Evolutionary conservation across 2,113 vertebrate species (phyloP).

Genomic region (Lagopus leucura): DNA sequence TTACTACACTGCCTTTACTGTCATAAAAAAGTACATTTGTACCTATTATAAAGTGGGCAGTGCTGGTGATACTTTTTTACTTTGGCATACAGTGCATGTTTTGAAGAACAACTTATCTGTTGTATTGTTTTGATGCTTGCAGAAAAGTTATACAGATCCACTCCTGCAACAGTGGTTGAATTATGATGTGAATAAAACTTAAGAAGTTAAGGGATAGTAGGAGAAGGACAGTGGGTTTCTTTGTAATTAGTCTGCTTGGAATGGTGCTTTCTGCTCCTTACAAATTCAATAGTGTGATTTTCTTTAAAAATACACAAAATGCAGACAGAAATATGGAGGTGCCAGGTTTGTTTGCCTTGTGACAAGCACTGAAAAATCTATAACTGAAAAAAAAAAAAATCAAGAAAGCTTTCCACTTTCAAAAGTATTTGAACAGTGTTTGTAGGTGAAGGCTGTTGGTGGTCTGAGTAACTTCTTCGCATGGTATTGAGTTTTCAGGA

Average conservation of each 20-base stretch:
- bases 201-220: neutral
- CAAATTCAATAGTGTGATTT: neutral
- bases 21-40: neutral
- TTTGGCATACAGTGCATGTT: neutral
- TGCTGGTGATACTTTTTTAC: neutral
- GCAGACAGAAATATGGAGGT: neutral
- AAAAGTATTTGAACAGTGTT: neutral
- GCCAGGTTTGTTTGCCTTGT: neutral
- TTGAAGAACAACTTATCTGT: neutral
- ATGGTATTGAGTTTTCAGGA: neutral
- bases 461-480: neutral
- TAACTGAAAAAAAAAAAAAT: neutral
- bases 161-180: neutral
- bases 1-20: neutral
- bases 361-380: neutral
- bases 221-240: neutral
- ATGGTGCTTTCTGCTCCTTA: neutral
- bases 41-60: neutral
- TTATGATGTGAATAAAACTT: neutral
- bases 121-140: neutral
- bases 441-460: neutral
- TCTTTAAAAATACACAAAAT: neutral
- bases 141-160: neutral
- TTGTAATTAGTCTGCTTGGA: neutral
- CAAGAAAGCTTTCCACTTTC: neutral